A percentile compares a stretch with the other conserved stretches of the same genome.
phyloP scores from a whole-genome alignment of 2,888 invertebrate species.

The Dicranocentrus wangi region DNA sequence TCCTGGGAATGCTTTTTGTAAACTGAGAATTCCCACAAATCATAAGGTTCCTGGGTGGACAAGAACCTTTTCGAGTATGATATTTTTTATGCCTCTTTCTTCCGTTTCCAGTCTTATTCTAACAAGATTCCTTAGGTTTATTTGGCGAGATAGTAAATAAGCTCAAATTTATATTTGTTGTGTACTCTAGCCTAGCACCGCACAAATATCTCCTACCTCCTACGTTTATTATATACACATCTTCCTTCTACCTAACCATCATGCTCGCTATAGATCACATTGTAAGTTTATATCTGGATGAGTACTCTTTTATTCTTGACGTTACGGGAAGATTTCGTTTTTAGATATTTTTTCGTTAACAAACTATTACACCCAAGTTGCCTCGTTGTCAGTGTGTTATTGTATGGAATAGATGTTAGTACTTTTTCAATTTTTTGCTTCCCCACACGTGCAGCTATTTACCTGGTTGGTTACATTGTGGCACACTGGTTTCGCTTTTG shows the following conservation, averaged over 20 bases:
- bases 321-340: constrained; percentile 2
- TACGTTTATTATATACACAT: constrained; percentile 25
- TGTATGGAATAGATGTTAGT: background rate
- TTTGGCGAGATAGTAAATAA: no score
- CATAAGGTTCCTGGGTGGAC: constrained; percentile 11
- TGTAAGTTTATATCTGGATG: no score
- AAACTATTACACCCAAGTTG: constrained; percentile 3
- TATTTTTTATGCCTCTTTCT: background rate
- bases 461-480: constrained; percentile 5
- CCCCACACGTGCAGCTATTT: constrained; percentile 47
- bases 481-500: constrained; percentile 13
- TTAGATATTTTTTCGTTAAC: constrained; percentile 8
- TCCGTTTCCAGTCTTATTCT: no score
- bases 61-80: background rate
- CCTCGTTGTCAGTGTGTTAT: background rate
- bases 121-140: no score
- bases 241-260: constrained; percentile 23
- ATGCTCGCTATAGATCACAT: constrained; percentile 30
- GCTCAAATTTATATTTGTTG: no score
- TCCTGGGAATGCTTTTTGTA: background rate
- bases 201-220: constrained; percentile 13
- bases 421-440: constrained; percentile 23
- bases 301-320: no score
- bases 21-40: constrained; percentile 1
- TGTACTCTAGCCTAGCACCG: no score